Conservation (phyloP, 1,140 invertebrate genomes). For the Orius laevigatus region DNA sequence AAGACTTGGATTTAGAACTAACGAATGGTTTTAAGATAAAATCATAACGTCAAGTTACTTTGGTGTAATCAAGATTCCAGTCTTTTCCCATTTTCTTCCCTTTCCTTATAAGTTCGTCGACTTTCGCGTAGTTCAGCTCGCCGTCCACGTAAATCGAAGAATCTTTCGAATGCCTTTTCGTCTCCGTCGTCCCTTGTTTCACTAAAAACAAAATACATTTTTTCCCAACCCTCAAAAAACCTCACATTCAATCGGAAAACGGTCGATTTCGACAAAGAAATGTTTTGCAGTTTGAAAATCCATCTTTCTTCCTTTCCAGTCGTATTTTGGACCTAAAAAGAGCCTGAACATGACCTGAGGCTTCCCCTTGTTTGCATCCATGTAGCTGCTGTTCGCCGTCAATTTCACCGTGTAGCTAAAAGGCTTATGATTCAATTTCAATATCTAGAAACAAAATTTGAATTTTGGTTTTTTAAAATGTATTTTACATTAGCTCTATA, state of each 20-base stretch:
- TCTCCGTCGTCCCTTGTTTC: conserved; percentile 2
- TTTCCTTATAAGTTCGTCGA: conserved; percentile 1
- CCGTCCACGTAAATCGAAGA: conserved; percentile 7
- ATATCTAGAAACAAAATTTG: neutral
- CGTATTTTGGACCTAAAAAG: conserved; percentile 5
- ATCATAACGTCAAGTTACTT: neutral
- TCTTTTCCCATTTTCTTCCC: conserved; percentile 5
- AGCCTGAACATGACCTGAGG: conserved; percentile 8
- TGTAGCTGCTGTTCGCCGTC: conserved; percentile 5
- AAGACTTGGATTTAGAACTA: no score
- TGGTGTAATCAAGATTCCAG: conserved; percentile 1
- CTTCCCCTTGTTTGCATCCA: neutral
- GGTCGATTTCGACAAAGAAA: conserved; percentile 7
- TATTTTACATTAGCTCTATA: conserved; percentile 2
- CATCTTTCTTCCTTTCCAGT: conserved; percentile 6
- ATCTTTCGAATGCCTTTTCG: conserved; percentile 1
- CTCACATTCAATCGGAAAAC: conserved; percentile 5
- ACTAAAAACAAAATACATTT: conserved; percentile 1
- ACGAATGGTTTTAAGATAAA: no score
- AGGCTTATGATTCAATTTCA: conserved; percentile 7
- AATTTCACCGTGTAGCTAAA: conserved; percentile 3
- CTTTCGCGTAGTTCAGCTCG: conserved; percentile 6
- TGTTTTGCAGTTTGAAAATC: conserved; percentile 3
- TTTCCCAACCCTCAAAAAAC: neutral
- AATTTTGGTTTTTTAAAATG: neutral